Evolutionary conservation across 2,797 vertebrate species (phyloP).

Genomic region (Karalla daura): DNA sequence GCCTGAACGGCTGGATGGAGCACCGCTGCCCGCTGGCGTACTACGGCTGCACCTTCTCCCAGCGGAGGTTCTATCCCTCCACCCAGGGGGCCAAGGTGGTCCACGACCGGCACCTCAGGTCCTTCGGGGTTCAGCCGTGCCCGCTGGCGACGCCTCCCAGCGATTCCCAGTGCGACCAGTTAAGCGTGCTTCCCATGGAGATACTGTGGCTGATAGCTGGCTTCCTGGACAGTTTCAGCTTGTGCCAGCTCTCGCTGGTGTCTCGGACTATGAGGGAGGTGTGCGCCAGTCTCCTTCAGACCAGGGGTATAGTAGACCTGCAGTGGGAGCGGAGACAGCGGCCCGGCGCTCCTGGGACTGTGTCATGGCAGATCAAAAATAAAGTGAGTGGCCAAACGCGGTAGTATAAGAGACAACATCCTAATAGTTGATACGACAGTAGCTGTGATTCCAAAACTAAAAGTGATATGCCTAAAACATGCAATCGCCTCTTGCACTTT

Average conservation of each 20-base stretch:
- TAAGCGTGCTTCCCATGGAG: conserved; percentile 94
- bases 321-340: conserved; percentile 91
- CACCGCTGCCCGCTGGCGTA: conserved; percentile 96
- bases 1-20: conserved; percentile 99
- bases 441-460: too few species aligned
- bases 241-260: conserved; percentile 95
- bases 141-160: conserved; percentile 73
- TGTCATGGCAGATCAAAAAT: conserved; percentile 94
- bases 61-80: conserved; percentile 94
- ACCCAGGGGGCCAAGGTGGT: conserved; percentile 89
- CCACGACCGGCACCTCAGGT: conserved; percentile 92
- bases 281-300: conserved; percentile 94
- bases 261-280: conserved; percentile 96
- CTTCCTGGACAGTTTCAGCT: conserved; percentile 96
- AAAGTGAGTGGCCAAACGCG: conserved; percentile 83
- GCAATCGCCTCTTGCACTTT: too few species aligned
- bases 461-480: too few species aligned
- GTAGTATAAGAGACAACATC: neutral
- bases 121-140: conserved; percentile 92
- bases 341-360: conserved; percentile 76
- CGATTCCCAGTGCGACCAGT: conserved; percentile 86
- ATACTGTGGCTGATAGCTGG: conserved; percentile 93
- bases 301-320: conserved; percentile 95
- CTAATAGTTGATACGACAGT: too few species aligned
- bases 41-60: conserved; percentile 97